A percentile compares a stretch with the other conserved stretches of the same genome.
Evolutionary conservation across 2,113 vertebrate species (phyloP).

Genomic region (Atherinomorus stipes): DNA sequence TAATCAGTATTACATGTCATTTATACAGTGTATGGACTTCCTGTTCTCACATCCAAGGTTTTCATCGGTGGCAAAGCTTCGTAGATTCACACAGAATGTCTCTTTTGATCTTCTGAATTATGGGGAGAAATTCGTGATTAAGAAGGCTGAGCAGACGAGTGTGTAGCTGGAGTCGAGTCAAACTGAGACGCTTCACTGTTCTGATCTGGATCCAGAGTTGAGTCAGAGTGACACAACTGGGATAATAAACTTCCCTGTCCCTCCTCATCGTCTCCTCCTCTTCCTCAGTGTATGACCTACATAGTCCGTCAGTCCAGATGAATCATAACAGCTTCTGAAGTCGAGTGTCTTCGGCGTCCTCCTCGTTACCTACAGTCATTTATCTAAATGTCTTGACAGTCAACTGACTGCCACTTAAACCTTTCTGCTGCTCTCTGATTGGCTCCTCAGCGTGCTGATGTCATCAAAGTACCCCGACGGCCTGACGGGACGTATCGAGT

Average conservation of each 20-base stretch:
- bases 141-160: too few relatives aligned
- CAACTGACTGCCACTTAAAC: not conserved
- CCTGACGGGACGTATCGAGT: constrained; percentile 94
- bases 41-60: too few relatives aligned
- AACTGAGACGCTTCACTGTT: constrained; percentile 14
- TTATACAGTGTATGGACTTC: too few relatives aligned
- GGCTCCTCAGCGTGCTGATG: constrained; percentile 91
- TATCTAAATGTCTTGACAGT: not conserved
- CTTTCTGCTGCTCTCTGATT: constrained; percentile 27
- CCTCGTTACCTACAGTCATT: not conserved
- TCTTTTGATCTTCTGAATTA: too few relatives aligned
- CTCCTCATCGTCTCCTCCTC: not conserved
- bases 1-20: too few relatives aligned
- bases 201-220: constrained; percentile 24
- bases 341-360: not conserved
- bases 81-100: too few relatives aligned
- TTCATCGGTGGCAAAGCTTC: too few relatives aligned
- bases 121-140: too few relatives aligned
- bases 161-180: not conserved
- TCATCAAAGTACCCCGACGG: constrained; percentile 95
- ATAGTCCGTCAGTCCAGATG: not conserved
- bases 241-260: constrained; percentile 13
- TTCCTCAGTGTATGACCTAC: constrained; percentile 10
- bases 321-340: not conserved
- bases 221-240: constrained; percentile 28